phyloP scores from a whole-genome alignment of 1,140 invertebrate genomes.

The Caenorhabditis latens region DNA sequence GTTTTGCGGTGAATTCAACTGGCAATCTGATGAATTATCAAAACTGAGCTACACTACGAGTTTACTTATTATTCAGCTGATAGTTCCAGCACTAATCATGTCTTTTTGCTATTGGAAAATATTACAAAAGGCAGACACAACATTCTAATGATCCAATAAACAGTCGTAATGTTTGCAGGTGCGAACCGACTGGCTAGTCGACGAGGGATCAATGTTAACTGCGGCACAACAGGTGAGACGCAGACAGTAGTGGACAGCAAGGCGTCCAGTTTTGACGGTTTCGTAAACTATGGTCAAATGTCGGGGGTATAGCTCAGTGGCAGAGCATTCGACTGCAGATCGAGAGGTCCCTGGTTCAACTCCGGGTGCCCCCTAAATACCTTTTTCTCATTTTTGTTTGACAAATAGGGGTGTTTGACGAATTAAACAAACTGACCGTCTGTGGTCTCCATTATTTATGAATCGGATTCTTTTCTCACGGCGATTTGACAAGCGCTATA shows the following conservation, averaged over 20 bases:
- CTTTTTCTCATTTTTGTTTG: background rate
- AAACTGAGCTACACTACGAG: constrained; percentile 73
- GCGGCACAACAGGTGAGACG: constrained; percentile 74
- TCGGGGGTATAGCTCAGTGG: constrained; percentile 73
- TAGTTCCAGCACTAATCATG: constrained; percentile 75
- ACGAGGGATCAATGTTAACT: constrained; percentile 76
- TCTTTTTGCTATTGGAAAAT: constrained; percentile 78
- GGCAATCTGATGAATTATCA: constrained; percentile 64
- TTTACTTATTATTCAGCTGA: constrained; percentile 73
- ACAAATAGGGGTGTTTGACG: no score
- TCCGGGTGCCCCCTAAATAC: constrained; percentile 73
- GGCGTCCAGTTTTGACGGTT: background rate
- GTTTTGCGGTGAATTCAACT: constrained; percentile 77
- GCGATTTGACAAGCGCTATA: no score
- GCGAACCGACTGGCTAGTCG: constrained; percentile 76
- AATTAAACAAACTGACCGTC: no score
- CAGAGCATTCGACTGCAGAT: constrained; percentile 81
- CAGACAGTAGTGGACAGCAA: background rate
- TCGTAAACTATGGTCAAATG: background rate
- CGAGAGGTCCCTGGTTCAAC: constrained; percentile 80
- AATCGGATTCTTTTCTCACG: no score
- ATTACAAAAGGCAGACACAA: constrained; percentile 72
- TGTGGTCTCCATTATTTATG: no score
- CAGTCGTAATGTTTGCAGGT: constrained; percentile 64
- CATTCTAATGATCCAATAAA: background rate